Conservation (phyloP, 2,888 invertebrate species). For the Apotomis betuletana region DNA sequence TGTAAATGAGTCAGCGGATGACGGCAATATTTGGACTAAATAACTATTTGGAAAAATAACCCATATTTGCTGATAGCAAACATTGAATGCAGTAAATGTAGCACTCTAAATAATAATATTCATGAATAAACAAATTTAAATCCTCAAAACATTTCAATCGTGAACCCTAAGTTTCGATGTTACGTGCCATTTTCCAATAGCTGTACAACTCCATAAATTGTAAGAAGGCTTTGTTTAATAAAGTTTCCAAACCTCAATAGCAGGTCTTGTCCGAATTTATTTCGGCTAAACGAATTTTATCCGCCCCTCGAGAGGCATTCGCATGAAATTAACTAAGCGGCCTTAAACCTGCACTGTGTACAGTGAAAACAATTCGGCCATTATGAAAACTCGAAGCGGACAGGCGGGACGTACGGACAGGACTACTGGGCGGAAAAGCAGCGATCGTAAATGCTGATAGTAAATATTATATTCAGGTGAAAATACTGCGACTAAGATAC, state of each 20-base stretch:
- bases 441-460: too few species aligned
- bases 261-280: constrained; percentile 33
- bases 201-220: constrained; percentile 4
- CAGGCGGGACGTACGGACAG: not conserved
- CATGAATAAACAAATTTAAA: constrained; percentile 23
- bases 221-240: constrained; percentile 25
- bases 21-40: too few species aligned
- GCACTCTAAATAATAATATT: constrained; percentile 22
- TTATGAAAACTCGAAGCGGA: constrained; percentile 50
- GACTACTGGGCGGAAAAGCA: not conserved
- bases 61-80: not conserved
- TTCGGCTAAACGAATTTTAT: constrained; percentile 44
- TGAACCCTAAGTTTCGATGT: not conserved
- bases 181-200: not conserved
- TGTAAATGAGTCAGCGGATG: too few species aligned
- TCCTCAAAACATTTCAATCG: not conserved
- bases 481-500: too few species aligned
- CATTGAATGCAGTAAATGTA: constrained; percentile 7
- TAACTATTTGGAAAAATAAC: too few species aligned
- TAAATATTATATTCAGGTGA: too few species aligned
- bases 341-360: constrained; percentile 48
- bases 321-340: constrained; percentile 43
- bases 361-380: constrained; percentile 50
- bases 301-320: constrained; percentile 47
- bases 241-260: constrained; percentile 40